These are phyloP conservation scores for Ophioninae sp. DNA, from an alignment of 2,888 invertebrate genomes.

Conservation along the genomic window DNA sequence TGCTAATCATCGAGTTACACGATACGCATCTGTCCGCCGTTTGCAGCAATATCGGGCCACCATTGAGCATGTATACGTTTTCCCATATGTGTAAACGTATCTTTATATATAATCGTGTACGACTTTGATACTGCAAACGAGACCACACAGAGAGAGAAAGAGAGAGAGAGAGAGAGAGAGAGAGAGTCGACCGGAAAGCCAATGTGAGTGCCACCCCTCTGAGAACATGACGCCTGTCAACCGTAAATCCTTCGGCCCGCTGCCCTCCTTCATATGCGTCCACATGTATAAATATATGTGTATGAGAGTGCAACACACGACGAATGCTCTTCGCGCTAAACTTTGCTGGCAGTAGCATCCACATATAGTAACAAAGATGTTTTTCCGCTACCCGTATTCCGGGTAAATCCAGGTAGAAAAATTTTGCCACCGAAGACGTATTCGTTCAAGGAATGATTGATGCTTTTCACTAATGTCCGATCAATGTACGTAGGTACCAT, in stretches of 20 bases:
- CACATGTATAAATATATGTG: constrained; percentile 26
- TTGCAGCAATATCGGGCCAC: constrained; percentile 60
- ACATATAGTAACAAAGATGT: constrained; percentile 71
- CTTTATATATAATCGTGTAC: constrained; percentile 30
- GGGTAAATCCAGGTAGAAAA: constrained; percentile 24
- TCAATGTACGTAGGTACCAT: neutral
- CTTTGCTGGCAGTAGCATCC: constrained; percentile 66
- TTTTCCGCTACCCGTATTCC: constrained; percentile 61
- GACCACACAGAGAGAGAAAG: no score
- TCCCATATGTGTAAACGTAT: constrained; percentile 22
- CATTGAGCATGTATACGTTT: constrained; percentile 42
- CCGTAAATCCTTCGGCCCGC: constrained; percentile 65
- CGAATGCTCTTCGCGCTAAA: constrained; percentile 31
- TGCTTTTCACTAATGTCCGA: constrained; percentile 50
- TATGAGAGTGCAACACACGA: constrained; percentile 39
- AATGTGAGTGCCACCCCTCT: constrained; percentile 68
- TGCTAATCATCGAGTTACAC: constrained; percentile 71
- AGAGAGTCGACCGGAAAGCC: constrained; percentile 73
- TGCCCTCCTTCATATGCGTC: constrained; percentile 44
- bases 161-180: no score
- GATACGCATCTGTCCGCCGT: constrained; percentile 65
- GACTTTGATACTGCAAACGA: constrained; percentile 40
- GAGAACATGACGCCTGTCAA: constrained; percentile 73
- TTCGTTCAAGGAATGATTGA: constrained; percentile 28
- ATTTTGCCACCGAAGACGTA: neutral